Conservation (phyloP, 2,888 invertebrate species). For the Torymus auratus region DNA sequence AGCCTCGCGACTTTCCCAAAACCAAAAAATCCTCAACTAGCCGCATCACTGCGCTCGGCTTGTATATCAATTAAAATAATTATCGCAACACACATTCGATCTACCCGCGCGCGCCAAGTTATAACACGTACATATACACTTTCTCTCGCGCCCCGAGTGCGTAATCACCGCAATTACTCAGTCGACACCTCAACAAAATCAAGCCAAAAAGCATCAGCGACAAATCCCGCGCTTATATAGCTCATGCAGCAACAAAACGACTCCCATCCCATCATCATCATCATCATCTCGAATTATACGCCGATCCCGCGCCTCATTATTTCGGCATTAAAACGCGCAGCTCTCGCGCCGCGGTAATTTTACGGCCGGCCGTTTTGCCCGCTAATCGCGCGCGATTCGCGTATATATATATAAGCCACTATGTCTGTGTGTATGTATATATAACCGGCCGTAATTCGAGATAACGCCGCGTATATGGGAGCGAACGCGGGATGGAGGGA, state of each 20-base stretch:
- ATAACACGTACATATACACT: no score
- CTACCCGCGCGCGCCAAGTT: no score
- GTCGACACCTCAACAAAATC: not conserved
- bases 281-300: slow-evolving; percentile 61
- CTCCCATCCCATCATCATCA: slow-evolving; percentile 1
- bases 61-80: slow-evolving; percentile 38
- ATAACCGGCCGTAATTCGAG: slow-evolving; percentile 61
- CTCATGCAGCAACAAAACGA: not conserved
- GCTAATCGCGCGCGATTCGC: slow-evolving; percentile 65
- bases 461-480: slow-evolving; percentile 47
- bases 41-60: not conserved
- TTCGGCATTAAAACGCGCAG: slow-evolving; percentile 63
- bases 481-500: not conserved
- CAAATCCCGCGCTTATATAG: slow-evolving; percentile 13
- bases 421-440: no score
- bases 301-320: slow-evolving; percentile 66
- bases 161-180: slow-evolving; percentile 39
- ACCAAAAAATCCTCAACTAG: slow-evolving; percentile 15
- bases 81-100: not conserved
- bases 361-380: slow-evolving; percentile 66
- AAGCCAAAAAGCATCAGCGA: slow-evolving; percentile 22
- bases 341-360: slow-evolving; percentile 64
- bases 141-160: not conserved
- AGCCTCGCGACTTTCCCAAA: no score
- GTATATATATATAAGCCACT: not conserved